These are phyloP conservation scores for Sylvilagus bachmani DNA, from an alignment of 2,113 vertebrate genomes.

Conservation along the genomic window DNA sequence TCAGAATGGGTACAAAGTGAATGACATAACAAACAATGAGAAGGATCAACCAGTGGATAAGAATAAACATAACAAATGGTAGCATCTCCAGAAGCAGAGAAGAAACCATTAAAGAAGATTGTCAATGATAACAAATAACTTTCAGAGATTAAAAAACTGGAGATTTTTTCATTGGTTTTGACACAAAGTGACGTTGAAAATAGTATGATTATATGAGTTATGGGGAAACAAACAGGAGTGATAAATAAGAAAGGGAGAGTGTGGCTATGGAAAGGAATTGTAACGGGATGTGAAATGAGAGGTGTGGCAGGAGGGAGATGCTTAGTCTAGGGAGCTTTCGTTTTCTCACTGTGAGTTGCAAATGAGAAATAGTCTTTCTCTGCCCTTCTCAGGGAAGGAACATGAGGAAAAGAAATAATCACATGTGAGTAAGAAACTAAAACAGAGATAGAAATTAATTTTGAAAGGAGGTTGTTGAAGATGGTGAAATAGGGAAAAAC, in stretches of 20 bases:
- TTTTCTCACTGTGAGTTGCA: neutral
- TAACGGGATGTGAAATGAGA: neutral
- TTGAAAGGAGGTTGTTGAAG: neutral
- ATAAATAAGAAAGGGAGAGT: neutral
- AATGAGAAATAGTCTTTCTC: neutral
- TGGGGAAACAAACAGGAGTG: neutral
- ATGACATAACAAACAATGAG: neutral
- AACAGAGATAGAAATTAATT: neutral
- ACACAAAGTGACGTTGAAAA: neutral
- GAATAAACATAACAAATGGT: neutral
- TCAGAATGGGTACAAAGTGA: neutral
- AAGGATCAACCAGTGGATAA: neutral
- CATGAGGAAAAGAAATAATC: neutral
- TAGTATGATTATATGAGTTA: neutral
- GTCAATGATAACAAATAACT: neutral
- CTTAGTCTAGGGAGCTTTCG: neutral
- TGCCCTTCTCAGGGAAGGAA: neutral
- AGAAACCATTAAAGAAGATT: neutral
- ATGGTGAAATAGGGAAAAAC: too few species aligned
- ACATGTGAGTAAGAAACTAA: neutral
- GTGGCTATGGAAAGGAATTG: neutral
- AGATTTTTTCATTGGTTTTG: neutral
- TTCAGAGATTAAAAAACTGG: neutral
- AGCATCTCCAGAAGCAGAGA: neutral
- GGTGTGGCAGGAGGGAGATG: neutral